Percentiles rank a stretch among this genome's conserved stretches.
These are phyloP conservation scores for Thyatira batis DNA, from an alignment of 2,888 invertebrate genomes.

Conservation along the genomic window DNA sequence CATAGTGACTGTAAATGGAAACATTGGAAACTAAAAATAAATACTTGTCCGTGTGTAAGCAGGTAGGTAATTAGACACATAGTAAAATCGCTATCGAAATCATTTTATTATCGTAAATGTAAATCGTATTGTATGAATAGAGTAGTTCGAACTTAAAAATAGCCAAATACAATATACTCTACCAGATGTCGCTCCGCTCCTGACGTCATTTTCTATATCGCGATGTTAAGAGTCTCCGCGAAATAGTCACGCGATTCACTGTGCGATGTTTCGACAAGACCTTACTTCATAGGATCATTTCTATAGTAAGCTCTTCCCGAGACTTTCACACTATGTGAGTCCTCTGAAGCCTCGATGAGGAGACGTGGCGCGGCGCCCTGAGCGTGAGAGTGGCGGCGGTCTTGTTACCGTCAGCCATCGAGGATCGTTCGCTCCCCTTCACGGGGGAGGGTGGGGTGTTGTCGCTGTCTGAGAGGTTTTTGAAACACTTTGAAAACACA, in stretches of 20 bases:
- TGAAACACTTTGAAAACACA: not conserved
- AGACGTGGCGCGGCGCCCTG: slow-evolving; percentile 5
- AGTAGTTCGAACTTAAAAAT: too few species aligned
- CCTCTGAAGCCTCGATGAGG: slow-evolving; percentile 15
- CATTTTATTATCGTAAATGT: too few species aligned
- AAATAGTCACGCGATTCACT: too few species aligned
- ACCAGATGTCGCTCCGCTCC: not conserved
- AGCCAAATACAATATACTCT: not conserved
- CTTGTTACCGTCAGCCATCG: slow-evolving; percentile 6
- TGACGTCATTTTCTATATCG: too few species aligned
- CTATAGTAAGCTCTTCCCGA: slow-evolving; percentile 17
- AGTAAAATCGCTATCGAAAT: too few species aligned
- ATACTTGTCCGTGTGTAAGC: too few species aligned
- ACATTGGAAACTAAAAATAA: too few species aligned
- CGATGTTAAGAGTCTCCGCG: too few species aligned
- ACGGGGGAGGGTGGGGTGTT: slow-evolving; percentile 8
- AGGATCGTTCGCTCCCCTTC: slow-evolving; percentile 9
- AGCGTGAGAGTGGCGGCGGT: slow-evolving; percentile 2
- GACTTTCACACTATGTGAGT: slow-evolving; percentile 17
- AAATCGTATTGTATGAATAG: too few species aligned
- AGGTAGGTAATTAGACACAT: too few species aligned
- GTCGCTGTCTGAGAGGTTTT: slow-evolving; percentile 12
- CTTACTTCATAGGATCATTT: slow-evolving; percentile 19
- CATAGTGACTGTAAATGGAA: too few species aligned
- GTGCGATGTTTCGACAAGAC: too few species aligned